These are phyloP conservation scores for Catocala fraxini DNA, from an alignment of 2,888 invertebrate genomes.

Conservation along the genomic window DNA sequence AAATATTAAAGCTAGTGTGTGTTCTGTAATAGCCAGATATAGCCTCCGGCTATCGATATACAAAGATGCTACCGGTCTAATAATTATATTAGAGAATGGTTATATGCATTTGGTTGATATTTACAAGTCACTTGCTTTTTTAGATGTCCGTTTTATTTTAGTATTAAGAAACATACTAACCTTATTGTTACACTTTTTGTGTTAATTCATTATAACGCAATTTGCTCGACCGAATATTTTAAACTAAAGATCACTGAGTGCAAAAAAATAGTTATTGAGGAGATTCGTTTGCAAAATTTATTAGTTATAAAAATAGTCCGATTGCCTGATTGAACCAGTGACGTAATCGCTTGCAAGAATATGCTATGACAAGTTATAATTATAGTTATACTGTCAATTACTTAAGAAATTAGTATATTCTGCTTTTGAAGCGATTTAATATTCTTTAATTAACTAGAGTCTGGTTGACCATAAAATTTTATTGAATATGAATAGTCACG, in stretches of 20 bases:
- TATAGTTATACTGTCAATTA: no score
- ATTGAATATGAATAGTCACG: no score
- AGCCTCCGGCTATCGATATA: constrained; percentile 46
- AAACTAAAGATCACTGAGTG: background rate
- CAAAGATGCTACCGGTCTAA: constrained; percentile 42
- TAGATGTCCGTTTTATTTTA: constrained; percentile 18
- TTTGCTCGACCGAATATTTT: constrained; percentile 1
- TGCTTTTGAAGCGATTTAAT: no score
- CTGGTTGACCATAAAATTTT: no score
- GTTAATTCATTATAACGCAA: constrained; percentile 22
- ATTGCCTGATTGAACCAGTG: no score
- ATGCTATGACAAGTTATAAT: no score
- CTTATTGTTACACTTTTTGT: constrained; percentile 36
- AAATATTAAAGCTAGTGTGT: constrained; percentile 21
- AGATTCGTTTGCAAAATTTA: background rate
- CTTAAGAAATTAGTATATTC: no score
- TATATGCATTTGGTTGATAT: constrained; percentile 5
- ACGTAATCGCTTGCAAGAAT: no score
- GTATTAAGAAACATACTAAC: constrained; percentile 28
- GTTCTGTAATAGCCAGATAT: constrained; percentile 39
- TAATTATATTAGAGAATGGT: constrained; percentile 25
- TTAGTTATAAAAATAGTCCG: no score
- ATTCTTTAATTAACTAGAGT: no score
- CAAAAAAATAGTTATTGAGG: background rate
- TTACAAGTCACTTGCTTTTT: constrained; percentile 18